Conservation (phyloP, 1,140 invertebrate species). For the Ericerus pela region DNA sequence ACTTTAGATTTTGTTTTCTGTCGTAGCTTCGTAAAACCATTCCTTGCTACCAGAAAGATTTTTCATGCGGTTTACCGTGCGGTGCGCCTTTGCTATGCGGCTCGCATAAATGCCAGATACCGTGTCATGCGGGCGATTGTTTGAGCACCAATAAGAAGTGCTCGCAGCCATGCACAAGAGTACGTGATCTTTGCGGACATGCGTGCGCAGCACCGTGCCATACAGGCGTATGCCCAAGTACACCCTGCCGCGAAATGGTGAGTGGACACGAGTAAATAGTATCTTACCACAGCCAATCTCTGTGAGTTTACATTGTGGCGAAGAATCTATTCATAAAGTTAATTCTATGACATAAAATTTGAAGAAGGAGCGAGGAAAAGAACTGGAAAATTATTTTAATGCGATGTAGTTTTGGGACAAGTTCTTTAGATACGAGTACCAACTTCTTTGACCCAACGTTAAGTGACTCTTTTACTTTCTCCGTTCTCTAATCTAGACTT, state of each 20-base stretch:
- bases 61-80: constrained; percentile 82
- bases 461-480: no score
- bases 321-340: no score
- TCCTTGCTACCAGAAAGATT: constrained; percentile 70
- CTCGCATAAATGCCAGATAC: constrained; percentile 57
- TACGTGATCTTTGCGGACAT: constrained; percentile 38
- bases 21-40: constrained; percentile 60
- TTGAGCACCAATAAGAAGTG: constrained; percentile 29
- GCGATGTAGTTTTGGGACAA: no score
- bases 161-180: constrained; percentile 39
- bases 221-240: constrained; percentile 42
- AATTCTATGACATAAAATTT: no score
- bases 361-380: no score
- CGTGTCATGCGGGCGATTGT: constrained; percentile 57
- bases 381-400: no score
- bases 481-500: no score
- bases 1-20: background rate
- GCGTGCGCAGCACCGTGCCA: constrained; percentile 48
- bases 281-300: no score
- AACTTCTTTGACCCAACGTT: no score
- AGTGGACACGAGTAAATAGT: no score
- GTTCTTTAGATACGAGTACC: no score
- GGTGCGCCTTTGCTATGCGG: constrained; percentile 58
- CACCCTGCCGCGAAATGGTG: constrained; percentile 49
- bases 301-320: no score